A percentile compares a stretch with the other conserved stretches of the same genome.
Evolutionary conservation across 1,140 invertebrate species (phyloP).

Genomic region (Calephelis virginiensis): DNA sequence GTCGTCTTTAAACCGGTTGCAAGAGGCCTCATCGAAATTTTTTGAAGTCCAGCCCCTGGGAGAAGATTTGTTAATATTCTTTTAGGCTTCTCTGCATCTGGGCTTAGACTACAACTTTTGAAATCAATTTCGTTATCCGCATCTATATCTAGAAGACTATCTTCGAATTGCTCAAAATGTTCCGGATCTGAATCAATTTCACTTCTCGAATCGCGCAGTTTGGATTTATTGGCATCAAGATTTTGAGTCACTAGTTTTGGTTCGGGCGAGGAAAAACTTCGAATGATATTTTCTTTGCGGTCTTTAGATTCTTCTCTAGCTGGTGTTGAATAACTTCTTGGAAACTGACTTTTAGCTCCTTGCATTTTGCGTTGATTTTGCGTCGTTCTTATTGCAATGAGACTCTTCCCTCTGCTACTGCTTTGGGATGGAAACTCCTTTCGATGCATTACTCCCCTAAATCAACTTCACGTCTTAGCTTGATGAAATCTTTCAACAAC

Average conservation of each 20-base stretch:
- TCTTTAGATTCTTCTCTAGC: conserved; percentile 45
- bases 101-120: conserved; percentile 43
- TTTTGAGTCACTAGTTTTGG: conserved; percentile 48
- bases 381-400: conserved; percentile 62
- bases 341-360: conserved; percentile 46
- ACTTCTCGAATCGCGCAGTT: conserved; percentile 50
- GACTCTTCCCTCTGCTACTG: conserved; percentile 51
- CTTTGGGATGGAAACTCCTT: conserved; percentile 48
- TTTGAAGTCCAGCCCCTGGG: conserved; percentile 64
- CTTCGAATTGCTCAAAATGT: conserved; percentile 65
- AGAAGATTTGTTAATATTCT: conserved; percentile 55
- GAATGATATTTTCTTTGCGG: conserved; percentile 46
- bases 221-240: conserved; percentile 52
- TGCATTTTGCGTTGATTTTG: conserved; percentile 60
- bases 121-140: conserved; percentile 56
- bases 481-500: conserved; percentile 39
- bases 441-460: conserved; percentile 48
- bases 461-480: conserved; percentile 42
- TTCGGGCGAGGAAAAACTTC: conserved; percentile 67
- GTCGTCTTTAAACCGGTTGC: conserved; percentile 40
- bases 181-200: conserved; percentile 70
- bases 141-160: conserved; percentile 67
- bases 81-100: conserved; percentile 56
- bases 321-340: conserved; percentile 64
- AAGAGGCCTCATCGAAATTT: conserved; percentile 55